Percentiles rank a stretch among this genome's conserved stretches.
These are phyloP conservation scores for Catharus minimus DNA, from an alignment of 2,113 vertebrate genomes.

Conservation along the genomic window DNA sequence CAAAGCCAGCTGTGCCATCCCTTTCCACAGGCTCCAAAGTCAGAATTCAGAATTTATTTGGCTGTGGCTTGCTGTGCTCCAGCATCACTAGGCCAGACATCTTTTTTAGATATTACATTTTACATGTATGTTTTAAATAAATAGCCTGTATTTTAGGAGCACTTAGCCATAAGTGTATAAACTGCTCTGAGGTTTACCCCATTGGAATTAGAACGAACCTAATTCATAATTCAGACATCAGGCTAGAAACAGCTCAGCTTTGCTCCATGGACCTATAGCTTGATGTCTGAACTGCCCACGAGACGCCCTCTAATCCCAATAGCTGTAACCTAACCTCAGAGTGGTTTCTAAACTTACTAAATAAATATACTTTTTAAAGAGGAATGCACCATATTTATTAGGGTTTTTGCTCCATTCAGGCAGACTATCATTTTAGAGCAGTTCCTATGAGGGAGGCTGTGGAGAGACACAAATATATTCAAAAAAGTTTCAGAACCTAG, in stretches of 20 bases:
- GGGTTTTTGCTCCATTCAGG: not conserved
- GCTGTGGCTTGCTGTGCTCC: not conserved
- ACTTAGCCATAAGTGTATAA: slow-evolving; percentile 66
- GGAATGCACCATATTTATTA: slow-evolving; percentile 53
- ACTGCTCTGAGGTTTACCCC: slow-evolving; percentile 64
- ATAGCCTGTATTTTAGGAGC: slow-evolving; percentile 65
- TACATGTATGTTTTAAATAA: slow-evolving; percentile 69
- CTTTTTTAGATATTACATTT: slow-evolving; percentile 56
- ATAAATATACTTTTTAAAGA: slow-evolving; percentile 63
- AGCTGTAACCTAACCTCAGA: slow-evolving; percentile 65
- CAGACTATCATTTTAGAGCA: slow-evolving; percentile 45
- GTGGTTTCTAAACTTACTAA: slow-evolving; percentile 60
- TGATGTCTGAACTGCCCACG: slow-evolving; percentile 47
- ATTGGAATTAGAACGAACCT: slow-evolving; percentile 68
- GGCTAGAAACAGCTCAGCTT: slow-evolving; percentile 41
- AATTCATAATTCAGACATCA: slow-evolving; percentile 66
- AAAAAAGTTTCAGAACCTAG: not conserved
- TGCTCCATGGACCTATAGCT: slow-evolving; percentile 21
- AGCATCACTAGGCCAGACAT: not conserved
- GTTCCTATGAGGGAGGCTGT: slow-evolving; percentile 22
- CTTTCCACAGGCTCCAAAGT: not conserved
- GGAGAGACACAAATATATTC: not conserved
- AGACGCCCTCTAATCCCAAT: slow-evolving; percentile 68
- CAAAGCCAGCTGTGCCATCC: slow-evolving; percentile 17
- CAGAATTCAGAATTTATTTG: not conserved